A percentile compares a stretch with the other conserved stretches of the same genome.
These are phyloP conservation scores for Mastomys natalensis DNA, from an alignment of 2,113 vertebrate genomes.

Conservation along the genomic window DNA sequence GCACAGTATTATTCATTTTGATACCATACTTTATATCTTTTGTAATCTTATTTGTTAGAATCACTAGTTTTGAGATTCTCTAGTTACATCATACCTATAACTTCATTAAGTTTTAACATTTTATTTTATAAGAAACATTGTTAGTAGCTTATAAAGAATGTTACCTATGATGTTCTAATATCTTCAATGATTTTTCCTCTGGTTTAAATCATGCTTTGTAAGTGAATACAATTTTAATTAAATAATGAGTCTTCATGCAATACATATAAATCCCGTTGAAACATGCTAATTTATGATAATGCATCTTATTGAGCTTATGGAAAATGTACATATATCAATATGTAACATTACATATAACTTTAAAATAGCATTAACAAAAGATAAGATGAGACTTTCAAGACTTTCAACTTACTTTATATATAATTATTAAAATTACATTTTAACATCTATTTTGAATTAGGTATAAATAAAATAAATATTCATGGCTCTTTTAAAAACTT, in stretches of 20 bases:
- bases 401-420: neutral
- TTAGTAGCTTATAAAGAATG: slow-evolving; percentile 18
- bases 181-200: neutral
- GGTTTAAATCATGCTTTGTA: neutral
- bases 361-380: neutral
- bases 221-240: slow-evolving; percentile 36
- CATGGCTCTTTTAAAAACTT: neutral
- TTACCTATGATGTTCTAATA: neutral
- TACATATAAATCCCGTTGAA: neutral
- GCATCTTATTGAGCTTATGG: neutral
- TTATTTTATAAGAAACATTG: neutral
- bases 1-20: neutral
- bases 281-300: neutral
- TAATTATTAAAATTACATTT: slow-evolving; percentile 17
- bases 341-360: neutral
- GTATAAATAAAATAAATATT: slow-evolving; percentile 1
- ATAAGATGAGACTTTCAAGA: neutral
- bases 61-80: neutral
- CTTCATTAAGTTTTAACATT: neutral
- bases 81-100: neutral
- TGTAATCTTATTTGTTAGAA: neutral
- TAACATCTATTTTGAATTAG: neutral
- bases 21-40: neutral
- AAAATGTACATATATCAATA: neutral
- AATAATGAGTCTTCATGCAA: neutral